A percentile compares a stretch with the other conserved stretches of the same genome.
Evolutionary conservation across 2,113 vertebrate species (phyloP).

Genomic region (Calyptomena viridis): DNA sequence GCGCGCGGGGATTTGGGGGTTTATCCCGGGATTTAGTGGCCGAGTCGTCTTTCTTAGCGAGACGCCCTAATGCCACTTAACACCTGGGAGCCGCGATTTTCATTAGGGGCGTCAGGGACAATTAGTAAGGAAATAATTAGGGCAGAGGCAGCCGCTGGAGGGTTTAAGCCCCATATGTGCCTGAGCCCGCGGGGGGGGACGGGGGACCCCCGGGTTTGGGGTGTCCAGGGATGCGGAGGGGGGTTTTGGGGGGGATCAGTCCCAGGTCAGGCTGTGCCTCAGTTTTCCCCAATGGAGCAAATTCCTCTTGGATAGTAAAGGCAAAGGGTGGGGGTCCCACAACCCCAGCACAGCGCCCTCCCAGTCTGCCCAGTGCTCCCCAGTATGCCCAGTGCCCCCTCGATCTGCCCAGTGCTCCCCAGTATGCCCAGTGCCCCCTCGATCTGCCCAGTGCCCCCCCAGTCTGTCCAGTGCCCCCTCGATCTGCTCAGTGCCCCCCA

Average conservation of each 20-base stretch:
- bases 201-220: not conserved
- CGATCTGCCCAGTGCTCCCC: too few relatives aligned
- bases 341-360: too few relatives aligned
- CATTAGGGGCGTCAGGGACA: slow-evolving; percentile 76
- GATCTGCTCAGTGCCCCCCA: too few relatives aligned
- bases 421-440: too few relatives aligned
- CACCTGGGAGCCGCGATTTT: slow-evolving; percentile 71
- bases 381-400: too few relatives aligned
- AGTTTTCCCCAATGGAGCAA: not conserved
- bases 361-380: too few relatives aligned
- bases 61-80: slow-evolving; percentile 35
- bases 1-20: slow-evolving; percentile 72
- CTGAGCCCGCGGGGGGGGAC: accelerated
- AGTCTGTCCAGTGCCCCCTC: too few relatives aligned
- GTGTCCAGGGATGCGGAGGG: too few relatives aligned
- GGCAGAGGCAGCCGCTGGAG: slow-evolving; percentile 2
- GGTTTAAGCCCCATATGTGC: not conserved
- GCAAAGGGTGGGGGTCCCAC: not conserved
- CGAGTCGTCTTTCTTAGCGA: slow-evolving; percentile 61
- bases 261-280: not conserved
- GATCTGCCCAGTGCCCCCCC: too few relatives aligned
- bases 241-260: too few relatives aligned
- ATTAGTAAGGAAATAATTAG: slow-evolving; percentile 71
- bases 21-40: slow-evolving; percentile 63
- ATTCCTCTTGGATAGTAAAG: not conserved